Evolutionary conservation across 1,140 invertebrate genomes (phyloP).

Genomic region (Acromyrmex heyeri): DNA sequence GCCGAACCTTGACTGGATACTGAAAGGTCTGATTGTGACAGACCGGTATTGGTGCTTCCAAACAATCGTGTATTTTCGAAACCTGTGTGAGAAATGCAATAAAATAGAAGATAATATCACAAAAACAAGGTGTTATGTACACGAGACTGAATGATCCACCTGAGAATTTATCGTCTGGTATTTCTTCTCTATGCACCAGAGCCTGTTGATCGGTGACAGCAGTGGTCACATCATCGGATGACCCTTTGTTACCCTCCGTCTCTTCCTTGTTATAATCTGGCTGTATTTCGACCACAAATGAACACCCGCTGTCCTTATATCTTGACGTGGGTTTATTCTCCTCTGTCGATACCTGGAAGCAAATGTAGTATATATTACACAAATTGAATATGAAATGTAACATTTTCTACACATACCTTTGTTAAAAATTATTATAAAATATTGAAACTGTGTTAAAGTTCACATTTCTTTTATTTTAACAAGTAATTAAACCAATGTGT

Average conservation of each 20-base stretch:
- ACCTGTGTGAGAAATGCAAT: slow-evolving; percentile 70
- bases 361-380: not conserved
- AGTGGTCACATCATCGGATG: slow-evolving; percentile 76
- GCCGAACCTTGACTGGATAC: slow-evolving; percentile 90
- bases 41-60: slow-evolving; percentile 89
- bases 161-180: slow-evolving; percentile 79
- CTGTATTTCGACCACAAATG: slow-evolving; percentile 92
- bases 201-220: slow-evolving; percentile 86
- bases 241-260: slow-evolving; percentile 76
- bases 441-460: not conserved
- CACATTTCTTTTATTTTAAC: not conserved
- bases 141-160: slow-evolving; percentile 68
- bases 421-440: not conserved
- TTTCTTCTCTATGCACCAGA: slow-evolving; percentile 87
- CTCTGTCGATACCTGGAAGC: slow-evolving; percentile 83
- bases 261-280: slow-evolving; percentile 79
- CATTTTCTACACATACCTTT: not conserved
- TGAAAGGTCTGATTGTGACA: slow-evolving; percentile 92
- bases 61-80: slow-evolving; percentile 83
- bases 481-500: not conserved
- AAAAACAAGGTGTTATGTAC: not conserved
- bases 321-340: slow-evolving; percentile 79
- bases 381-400: not conserved
- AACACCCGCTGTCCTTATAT: slow-evolving; percentile 89
- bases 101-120: not conserved